A percentile compares a stretch with the other conserved stretches of the same genome.
Evolutionary conservation across 1,140 invertebrate genomes (phyloP).

Genomic region (Dreissena polymorpha): DNA sequence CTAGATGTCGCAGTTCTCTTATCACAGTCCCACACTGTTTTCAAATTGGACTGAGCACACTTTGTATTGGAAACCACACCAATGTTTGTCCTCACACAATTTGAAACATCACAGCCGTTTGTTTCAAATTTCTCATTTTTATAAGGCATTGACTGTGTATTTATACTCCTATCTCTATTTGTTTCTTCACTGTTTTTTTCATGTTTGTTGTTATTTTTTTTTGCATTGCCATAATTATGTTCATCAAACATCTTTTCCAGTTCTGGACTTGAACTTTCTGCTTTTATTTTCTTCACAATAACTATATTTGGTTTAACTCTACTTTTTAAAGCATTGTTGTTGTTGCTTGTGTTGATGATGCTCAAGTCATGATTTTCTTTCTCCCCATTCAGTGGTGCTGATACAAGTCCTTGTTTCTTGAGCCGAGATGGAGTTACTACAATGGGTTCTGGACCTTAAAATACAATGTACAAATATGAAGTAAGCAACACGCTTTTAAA

Average conservation of each 20-base stretch:
- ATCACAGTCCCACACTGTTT: not conserved
- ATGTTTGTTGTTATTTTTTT: slow-evolving; percentile 22
- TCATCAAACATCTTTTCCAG: slow-evolving; percentile 68
- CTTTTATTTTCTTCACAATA: slow-evolving; percentile 50
- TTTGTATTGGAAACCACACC: no score
- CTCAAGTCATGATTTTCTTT: slow-evolving; percentile 44
- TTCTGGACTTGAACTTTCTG: slow-evolving; percentile 48
- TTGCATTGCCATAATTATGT: slow-evolving; percentile 66
- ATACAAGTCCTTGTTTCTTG: not conserved
- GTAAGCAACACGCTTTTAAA: no score
- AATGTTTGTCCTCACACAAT: no score
- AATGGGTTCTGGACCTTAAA: slow-evolving; percentile 21
- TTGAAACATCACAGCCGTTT: no score
- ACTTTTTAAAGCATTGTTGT: slow-evolving; percentile 29
- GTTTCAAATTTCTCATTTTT: no score
- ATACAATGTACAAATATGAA: not conserved
- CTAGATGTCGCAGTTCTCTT: not conserved
- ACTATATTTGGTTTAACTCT: slow-evolving; percentile 34
- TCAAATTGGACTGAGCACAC: no score
- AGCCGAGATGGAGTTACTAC: slow-evolving; percentile 9
- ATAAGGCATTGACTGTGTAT: no score
- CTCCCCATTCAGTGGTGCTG: slow-evolving; percentile 14
- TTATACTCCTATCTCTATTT: no score
- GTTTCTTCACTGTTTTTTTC: not conserved
- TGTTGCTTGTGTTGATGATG: slow-evolving; percentile 39